phyloP scores from a whole-genome alignment of 2,888 invertebrate species.

The Zeuzera pyrina region DNA sequence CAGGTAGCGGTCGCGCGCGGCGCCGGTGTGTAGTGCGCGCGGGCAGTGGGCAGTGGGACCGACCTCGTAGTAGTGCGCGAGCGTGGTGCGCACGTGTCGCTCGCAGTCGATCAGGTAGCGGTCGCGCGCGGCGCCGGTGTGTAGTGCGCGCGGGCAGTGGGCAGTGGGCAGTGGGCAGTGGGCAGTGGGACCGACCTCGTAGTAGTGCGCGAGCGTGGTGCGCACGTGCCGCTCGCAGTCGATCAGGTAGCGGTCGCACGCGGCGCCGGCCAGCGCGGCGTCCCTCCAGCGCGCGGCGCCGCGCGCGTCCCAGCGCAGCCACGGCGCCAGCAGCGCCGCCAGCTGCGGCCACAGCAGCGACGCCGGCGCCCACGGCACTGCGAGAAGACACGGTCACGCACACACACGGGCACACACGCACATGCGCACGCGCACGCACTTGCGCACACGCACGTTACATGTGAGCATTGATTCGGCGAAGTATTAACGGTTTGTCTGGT shows the following conservation, averaged over 20 bases:
- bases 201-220: slow-evolving; percentile 72
- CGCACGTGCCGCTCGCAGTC: slow-evolving; percentile 59
- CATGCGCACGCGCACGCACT: too few relatives aligned
- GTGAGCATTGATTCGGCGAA: too few relatives aligned
- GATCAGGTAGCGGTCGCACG: slow-evolving; percentile 74
- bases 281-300: slow-evolving; percentile 78
- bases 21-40: slow-evolving; percentile 71
- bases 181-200: slow-evolving; percentile 52
- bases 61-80: slow-evolving; percentile 76
- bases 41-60: slow-evolving; percentile 71
- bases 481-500: too few relatives aligned
- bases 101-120: slow-evolving; percentile 73
- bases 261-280: slow-evolving; percentile 74
- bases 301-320: slow-evolving; percentile 77
- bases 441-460: too few relatives aligned
- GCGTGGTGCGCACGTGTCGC: slow-evolving; percentile 54
- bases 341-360: slow-evolving; percentile 79
- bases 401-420: too few relatives aligned
- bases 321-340: slow-evolving; percentile 76
- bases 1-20: slow-evolving; percentile 76
- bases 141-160: slow-evolving; percentile 75
- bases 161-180: slow-evolving; percentile 27
- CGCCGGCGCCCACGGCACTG: slow-evolving; percentile 81
- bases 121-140: slow-evolving; percentile 75
- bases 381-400: too few relatives aligned